Evolutionary conservation across 2,797 vertebrate species (phyloP).

Genomic region (Melopsittacus undulatus): DNA sequence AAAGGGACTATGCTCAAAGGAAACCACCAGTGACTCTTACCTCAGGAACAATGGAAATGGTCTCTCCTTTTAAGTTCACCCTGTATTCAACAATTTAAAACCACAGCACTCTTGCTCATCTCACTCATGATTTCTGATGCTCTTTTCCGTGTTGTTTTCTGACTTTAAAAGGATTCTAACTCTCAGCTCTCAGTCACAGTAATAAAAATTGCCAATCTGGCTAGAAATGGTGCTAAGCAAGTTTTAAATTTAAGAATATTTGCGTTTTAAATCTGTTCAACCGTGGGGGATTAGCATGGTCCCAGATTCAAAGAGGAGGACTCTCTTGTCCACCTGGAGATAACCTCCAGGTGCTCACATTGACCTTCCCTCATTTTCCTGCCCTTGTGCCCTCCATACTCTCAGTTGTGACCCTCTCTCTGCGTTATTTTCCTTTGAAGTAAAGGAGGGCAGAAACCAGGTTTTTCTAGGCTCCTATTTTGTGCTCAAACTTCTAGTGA

Average conservation of each 20-base stretch:
- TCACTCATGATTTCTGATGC: background rate
- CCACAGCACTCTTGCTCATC: background rate
- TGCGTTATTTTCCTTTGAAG: background rate
- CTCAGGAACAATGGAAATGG: conserved; percentile 34
- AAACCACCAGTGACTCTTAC: conserved; percentile 31
- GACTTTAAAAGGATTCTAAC: background rate
- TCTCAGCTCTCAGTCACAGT: background rate
- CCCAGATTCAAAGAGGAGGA: background rate
- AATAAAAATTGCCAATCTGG: conserved; percentile 5
- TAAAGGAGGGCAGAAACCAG: background rate
- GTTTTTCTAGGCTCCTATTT: background rate
- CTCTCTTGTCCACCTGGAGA: background rate
- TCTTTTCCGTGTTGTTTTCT: conserved; percentile 8
- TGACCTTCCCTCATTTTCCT: background rate
- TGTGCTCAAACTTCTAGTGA: background rate
- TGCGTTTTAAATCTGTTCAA: background rate
- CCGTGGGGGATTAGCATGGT: background rate
- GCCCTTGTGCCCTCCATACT: background rate
- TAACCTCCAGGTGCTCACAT: background rate
- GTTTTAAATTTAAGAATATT: background rate
- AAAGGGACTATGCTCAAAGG: conserved; percentile 29
- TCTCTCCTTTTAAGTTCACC: conserved; percentile 24
- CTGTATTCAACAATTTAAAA: conserved; percentile 14
- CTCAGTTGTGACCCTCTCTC: background rate
- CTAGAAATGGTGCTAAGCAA: background rate